These are phyloP conservation scores for Patiria miniata DNA, from an alignment of 35 echinoderm and acorn worm genomes.

Conservation along the genomic window DNA sequence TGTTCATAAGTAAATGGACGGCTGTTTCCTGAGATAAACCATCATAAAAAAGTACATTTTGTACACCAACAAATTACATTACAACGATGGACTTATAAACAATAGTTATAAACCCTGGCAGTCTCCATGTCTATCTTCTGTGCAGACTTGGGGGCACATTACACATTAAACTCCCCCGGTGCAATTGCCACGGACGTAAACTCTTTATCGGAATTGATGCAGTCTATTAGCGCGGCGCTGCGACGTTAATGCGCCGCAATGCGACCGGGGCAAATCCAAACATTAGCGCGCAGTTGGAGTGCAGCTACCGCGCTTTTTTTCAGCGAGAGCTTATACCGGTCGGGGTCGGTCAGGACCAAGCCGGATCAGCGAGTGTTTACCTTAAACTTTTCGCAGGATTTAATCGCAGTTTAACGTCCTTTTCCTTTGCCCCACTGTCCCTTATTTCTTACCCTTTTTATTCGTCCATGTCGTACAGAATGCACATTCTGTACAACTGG, in stretches of 20 bases:
- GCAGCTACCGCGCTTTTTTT: slow-evolving; percentile 19
- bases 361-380: too few relatives aligned
- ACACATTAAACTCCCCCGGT: not conserved
- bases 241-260: not conserved
- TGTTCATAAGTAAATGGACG: not conserved
- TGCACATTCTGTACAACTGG: too few relatives aligned
- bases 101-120: not conserved
- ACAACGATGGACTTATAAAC: not conserved
- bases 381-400: too few relatives aligned
- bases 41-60: slow-evolving; percentile 20
- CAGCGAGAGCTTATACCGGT: too few relatives aligned
- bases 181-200: slow-evolving; percentile 7
- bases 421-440: too few relatives aligned
- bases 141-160: not conserved
- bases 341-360: too few relatives aligned
- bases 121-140: not conserved
- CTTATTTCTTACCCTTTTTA: too few relatives aligned
- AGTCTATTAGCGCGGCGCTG: slow-evolving; percentile 16
- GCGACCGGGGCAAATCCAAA: not conserved
- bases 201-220: slow-evolving; percentile 6
- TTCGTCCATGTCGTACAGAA: too few relatives aligned
- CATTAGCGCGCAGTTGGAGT: slow-evolving; percentile 5
- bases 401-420: too few relatives aligned
- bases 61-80: slow-evolving; percentile 11
- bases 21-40: slow-evolving; percentile 11